Conservation (phyloP, 2,113 vertebrate species). For the cattle (Bos taurus) region ARS-UCD2.0 NC_037342.1:3131501-3132000, state of each 20-base stretch:
- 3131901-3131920: not conserved
- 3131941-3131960: not conserved
- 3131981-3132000: not conserved
- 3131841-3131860: not conserved
- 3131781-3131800: not conserved
- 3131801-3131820: not conserved
- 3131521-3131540: not conserved
- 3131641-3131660: too few relatives aligned
- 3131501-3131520: not conserved
- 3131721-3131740: not conserved
- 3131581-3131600: not conserved
- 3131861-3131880: not conserved
- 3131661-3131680: not conserved
- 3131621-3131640: not conserved
- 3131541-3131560: not conserved
- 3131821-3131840: not conserved
- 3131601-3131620: not conserved
- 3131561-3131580: not conserved
- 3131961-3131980: not conserved
- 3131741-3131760: not conserved
- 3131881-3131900: not conserved
- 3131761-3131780: not conserved
- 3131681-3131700: not conserved
- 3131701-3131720: not conserved
- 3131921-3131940: not conserved